A percentile compares a stretch with the other conserved stretches of the same genome.
Evolutionary conservation across 2,888 invertebrate species (phyloP).

Genomic region (Eubasilissa splendida): DNA sequence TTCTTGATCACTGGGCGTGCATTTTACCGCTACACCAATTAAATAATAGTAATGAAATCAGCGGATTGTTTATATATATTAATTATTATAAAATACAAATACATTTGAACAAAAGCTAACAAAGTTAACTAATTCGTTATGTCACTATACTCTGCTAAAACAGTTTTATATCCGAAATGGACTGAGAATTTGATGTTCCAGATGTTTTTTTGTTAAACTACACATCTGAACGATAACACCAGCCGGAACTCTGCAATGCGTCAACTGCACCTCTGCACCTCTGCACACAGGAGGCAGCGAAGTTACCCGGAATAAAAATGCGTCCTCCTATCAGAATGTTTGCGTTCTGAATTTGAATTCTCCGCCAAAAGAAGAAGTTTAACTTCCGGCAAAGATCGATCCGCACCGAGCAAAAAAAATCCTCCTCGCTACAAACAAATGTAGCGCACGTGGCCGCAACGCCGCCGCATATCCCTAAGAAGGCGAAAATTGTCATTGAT

Average conservation of each 20-base stretch:
- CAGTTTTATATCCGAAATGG: no score
- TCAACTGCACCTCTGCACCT: conserved; percentile 26
- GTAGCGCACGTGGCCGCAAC: not conserved
- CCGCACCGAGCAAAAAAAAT: not conserved
- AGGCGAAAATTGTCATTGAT: not conserved
- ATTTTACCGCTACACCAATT: no score
- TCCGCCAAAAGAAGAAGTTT: not conserved
- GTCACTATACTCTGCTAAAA: no score
- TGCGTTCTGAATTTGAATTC: conserved; percentile 53
- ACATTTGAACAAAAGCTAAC: no score
- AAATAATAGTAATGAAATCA: no score
- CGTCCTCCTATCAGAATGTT: conserved; percentile 43
- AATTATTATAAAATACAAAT: no score
- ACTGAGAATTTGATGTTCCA: not conserved
- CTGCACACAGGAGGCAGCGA: conserved; percentile 1
- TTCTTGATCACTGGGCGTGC: no score
- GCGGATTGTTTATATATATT: no score
- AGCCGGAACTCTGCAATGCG: conserved; percentile 9
- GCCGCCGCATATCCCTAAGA: no score
- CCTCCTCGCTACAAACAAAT: not conserved
- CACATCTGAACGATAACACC: conserved; percentile 13
- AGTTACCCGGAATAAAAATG: conserved; percentile 34
- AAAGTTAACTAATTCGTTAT: no score
- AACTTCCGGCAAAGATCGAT: not conserved
- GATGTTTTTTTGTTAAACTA: not conserved